Evolutionary conservation across 2,888 invertebrate genomes (phyloP).

Genomic region (Trachelus tabidus): DNA sequence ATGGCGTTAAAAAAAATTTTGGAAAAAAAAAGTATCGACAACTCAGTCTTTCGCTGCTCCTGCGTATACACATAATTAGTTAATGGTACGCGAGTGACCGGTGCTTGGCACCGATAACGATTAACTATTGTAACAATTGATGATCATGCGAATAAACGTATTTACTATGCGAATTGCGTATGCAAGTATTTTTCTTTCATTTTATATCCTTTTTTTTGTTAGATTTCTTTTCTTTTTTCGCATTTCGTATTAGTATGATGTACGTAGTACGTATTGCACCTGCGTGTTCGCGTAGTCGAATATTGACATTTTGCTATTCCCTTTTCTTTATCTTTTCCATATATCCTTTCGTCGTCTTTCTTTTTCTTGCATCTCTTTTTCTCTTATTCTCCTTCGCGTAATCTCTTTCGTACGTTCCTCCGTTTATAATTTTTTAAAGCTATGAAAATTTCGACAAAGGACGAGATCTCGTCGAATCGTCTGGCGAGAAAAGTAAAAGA

Average conservation of each 20-base stretch:
- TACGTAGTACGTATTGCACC: constrained; percentile 46
- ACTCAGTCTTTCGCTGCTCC: constrained; percentile 28
- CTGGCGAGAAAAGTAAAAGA: no score
- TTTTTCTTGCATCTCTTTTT: no score
- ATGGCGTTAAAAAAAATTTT: not conserved
- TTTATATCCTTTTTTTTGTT: not conserved
- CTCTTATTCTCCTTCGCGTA: no score
- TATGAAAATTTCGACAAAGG: no score
- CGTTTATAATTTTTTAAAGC: no score
- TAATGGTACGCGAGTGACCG: constrained; percentile 39
- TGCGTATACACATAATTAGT: constrained; percentile 37
- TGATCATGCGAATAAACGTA: constrained; percentile 44
- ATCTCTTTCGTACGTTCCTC: no score
- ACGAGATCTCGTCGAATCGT: no score
- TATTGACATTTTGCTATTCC: no score
- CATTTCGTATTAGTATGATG: constrained; percentile 39
- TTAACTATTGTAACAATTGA: constrained; percentile 23
- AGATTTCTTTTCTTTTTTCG: constrained; percentile 27
- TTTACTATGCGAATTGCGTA: constrained; percentile 16
- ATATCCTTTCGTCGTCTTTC: no score
- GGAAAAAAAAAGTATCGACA: not conserved
- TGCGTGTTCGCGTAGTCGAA: constrained; percentile 27
- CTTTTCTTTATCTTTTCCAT: no score
- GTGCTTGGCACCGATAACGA: constrained; percentile 37
- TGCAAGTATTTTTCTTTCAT: constrained; percentile 23